phyloP scores from a whole-genome alignment of 2,113 vertebrate species.

The Scopus umbretta region DNA sequence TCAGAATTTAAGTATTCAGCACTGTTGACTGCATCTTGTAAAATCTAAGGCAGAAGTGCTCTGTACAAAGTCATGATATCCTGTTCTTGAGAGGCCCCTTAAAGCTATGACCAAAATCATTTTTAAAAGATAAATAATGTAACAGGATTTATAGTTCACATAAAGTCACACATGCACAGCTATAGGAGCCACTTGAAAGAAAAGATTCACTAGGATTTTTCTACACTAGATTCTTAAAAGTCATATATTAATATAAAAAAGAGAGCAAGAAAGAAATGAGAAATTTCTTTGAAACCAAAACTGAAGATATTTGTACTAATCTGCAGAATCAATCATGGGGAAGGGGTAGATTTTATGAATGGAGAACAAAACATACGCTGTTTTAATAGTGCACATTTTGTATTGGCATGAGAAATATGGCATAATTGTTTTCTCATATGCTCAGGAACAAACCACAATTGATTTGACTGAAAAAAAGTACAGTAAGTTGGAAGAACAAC shows the following conservation, averaged over 20 bases:
- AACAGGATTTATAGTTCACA: not conserved
- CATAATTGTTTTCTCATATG: constrained; percentile 7
- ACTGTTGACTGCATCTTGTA: not conserved
- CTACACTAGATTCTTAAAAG: not conserved
- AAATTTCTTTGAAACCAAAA: not conserved
- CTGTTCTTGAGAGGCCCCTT: not conserved
- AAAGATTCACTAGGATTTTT: not conserved
- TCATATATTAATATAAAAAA: not conserved
- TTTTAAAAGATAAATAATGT: not conserved
- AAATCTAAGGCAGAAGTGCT: not conserved
- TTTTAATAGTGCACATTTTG: not conserved
- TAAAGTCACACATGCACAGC: not conserved
- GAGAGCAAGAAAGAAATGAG: not conserved
- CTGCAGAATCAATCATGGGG: constrained; percentile 9
- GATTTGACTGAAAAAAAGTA: not conserved
- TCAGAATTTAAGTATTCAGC: not conserved
- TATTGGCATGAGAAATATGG: not conserved
- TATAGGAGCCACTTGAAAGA: not conserved
- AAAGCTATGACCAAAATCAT: not conserved
- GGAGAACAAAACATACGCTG: not conserved
- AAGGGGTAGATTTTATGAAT: constrained; percentile 49
- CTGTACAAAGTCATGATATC: not conserved
- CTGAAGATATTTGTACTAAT: not conserved
- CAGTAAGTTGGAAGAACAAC: not conserved
- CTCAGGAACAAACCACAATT: not conserved